Conservation (phyloP, 2,888 invertebrate species). For the Scaptomyza tumidula region DNA sequence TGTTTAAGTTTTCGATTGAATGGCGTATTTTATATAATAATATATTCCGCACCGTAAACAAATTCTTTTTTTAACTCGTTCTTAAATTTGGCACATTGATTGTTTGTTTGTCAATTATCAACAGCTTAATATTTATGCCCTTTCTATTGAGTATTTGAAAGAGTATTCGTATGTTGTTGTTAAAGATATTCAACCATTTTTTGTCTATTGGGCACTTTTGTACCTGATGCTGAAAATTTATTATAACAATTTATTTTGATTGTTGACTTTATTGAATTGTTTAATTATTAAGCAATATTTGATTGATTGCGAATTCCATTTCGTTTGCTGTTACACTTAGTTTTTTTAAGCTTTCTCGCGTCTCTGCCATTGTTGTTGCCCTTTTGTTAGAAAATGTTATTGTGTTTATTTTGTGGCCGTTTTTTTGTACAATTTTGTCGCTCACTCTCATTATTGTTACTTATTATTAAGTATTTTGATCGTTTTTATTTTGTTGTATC, state of each 20-base stretch:
- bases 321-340: slow-evolving; percentile 65
- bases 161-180: slow-evolving; percentile 29
- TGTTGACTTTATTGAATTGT: slow-evolving; percentile 78
- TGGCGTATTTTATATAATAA: background rate
- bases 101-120: background rate
- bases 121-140: background rate
- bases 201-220: slow-evolving; percentile 40
- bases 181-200: background rate
- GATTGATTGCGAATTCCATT: slow-evolving; percentile 76
- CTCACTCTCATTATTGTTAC: slow-evolving; percentile 67
- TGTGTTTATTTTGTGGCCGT: slow-evolving; percentile 27
- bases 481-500: slow-evolving; percentile 37
- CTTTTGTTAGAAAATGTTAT: slow-evolving; percentile 35
- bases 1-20: background rate
- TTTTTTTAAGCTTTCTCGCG: slow-evolving; percentile 69
- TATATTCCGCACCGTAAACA: slow-evolving; percentile 1
- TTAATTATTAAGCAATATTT: slow-evolving; percentile 78
- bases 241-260: slow-evolving; percentile 64
- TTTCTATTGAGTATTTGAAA: background rate
- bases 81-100: background rate
- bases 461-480: slow-evolving; percentile 64
- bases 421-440: slow-evolving; percentile 61
- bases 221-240: slow-evolving; percentile 59
- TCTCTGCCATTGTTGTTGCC: slow-evolving; percentile 26
- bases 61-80: background rate